Evolutionary conservation across 2,797 vertebrate genomes (phyloP).

Genomic region (Crypturellus tataupa): DNA sequence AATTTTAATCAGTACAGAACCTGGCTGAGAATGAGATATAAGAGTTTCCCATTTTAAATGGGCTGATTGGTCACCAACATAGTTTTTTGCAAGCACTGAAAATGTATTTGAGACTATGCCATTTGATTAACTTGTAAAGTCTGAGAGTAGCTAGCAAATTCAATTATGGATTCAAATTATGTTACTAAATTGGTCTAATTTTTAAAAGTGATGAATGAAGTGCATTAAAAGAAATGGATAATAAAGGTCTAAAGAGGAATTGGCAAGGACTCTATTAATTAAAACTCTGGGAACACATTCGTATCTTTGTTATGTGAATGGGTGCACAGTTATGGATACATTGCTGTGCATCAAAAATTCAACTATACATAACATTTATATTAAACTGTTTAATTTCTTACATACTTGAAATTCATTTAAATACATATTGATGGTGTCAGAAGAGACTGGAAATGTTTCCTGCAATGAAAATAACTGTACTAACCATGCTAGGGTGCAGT

Average conservation of each 20-base stretch:
- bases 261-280: slow-evolving; percentile 59
- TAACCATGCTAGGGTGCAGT: background rate
- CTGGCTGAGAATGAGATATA: slow-evolving; percentile 31
- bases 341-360: background rate
- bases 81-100: slow-evolving; percentile 29
- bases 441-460: background rate
- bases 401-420: slow-evolving; percentile 5
- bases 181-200: slow-evolving; percentile 80
- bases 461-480: background rate
- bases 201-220: slow-evolving; percentile 82
- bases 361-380: background rate
- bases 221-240: slow-evolving; percentile 73
- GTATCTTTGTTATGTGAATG: background rate
- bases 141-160: slow-evolving; percentile 78
- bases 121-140: slow-evolving; percentile 80
- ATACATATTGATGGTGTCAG: background rate
- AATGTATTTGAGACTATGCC: slow-evolving; percentile 67
- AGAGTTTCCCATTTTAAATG: slow-evolving; percentile 28
- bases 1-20: slow-evolving; percentile 67
- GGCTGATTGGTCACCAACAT: slow-evolving; percentile 26
- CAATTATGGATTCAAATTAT: slow-evolving; percentile 83
- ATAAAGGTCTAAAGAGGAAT: slow-evolving; percentile 68
- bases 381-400: background rate
- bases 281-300: slow-evolving; percentile 24
- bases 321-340: background rate